A percentile compares a stretch with the other conserved stretches of the same genome.
phyloP scores from a whole-genome alignment of 53 echinoderm and acorn worm genomes.

The Apostichopus leukothele region DNA sequence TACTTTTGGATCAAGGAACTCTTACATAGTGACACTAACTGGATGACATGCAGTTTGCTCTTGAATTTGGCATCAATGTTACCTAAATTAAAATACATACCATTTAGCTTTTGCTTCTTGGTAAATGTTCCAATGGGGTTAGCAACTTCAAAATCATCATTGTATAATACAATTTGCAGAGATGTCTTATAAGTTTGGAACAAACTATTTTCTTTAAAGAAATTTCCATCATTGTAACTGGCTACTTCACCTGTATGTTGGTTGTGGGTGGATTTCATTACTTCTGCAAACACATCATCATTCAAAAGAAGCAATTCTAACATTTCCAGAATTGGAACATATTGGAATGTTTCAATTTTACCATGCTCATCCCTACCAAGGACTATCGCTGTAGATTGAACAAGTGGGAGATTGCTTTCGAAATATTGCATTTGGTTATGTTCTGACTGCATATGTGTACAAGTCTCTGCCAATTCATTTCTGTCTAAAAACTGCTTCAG shows the following conservation, averaged over 20 bases:
- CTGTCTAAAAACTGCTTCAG: background rate
- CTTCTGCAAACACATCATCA: slow-evolving; percentile 22
- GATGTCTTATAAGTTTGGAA: background rate
- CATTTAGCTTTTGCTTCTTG: slow-evolving; percentile 54
- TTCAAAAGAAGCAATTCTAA: background rate
- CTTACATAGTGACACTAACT: slow-evolving; percentile 12
- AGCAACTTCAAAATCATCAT: slow-evolving; percentile 20
- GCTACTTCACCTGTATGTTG: background rate
- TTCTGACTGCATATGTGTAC: slow-evolving; percentile 2
- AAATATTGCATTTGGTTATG: slow-evolving; percentile 2
- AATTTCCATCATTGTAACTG: background rate
- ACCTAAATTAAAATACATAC: slow-evolving; percentile 52
- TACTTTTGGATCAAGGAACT: slow-evolving; percentile 1
- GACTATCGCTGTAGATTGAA: background rate
- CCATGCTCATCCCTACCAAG: background rate
- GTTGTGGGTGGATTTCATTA: background rate
- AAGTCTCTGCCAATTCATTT: background rate
- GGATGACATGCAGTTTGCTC: slow-evolving; percentile 32
- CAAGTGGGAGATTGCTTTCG: slow-evolving; percentile 22
- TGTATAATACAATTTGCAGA: slow-evolving; percentile 23
- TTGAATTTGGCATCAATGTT: slow-evolving; percentile 54
- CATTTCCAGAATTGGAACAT: slow-evolving; percentile 8
- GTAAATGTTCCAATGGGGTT: slow-evolving; percentile 42
- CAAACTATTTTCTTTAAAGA: background rate
- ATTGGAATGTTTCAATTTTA: slow-evolving; percentile 20